Evolutionary conservation across 2,113 vertebrate genomes (phyloP).

Genomic region (Microtus pennsylvanicus): DNA sequence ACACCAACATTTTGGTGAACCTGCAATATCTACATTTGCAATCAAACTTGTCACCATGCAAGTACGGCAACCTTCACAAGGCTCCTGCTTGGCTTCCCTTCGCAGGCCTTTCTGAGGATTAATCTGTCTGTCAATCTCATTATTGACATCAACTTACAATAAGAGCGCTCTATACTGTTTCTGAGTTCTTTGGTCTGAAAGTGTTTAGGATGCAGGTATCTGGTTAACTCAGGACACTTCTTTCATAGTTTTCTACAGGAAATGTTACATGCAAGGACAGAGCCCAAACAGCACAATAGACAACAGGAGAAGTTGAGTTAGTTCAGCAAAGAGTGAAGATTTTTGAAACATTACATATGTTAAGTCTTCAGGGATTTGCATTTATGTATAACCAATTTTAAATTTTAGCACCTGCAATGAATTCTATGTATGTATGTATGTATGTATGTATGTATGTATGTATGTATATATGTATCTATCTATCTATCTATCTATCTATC

Average conservation of each 20-base stretch:
- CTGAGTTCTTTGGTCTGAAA: not conserved
- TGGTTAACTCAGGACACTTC: not conserved
- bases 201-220: not conserved
- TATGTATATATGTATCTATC: not conserved
- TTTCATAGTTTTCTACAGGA: not conserved
- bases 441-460: too few relatives aligned
- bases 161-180: slow-evolving; percentile 27
- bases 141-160: not conserved
- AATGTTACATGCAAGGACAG: not conserved
- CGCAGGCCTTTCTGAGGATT: not conserved
- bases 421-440: not conserved
- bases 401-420: not conserved
- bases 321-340: not conserved
- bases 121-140: not conserved
- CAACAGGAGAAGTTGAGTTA: not conserved
- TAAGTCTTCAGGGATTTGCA: not conserved
- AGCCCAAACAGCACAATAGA: not conserved
- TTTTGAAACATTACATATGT: not conserved
- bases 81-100: too few relatives aligned
- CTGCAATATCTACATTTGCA: too few relatives aligned
- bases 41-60: too few relatives aligned
- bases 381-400: not conserved
- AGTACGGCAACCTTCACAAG: too few relatives aligned
- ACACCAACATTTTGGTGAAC: too few relatives aligned
- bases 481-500: too few relatives aligned